phyloP scores from a whole-genome alignment of 2,797 vertebrate species.

The Anguilla megastoma region DNA sequence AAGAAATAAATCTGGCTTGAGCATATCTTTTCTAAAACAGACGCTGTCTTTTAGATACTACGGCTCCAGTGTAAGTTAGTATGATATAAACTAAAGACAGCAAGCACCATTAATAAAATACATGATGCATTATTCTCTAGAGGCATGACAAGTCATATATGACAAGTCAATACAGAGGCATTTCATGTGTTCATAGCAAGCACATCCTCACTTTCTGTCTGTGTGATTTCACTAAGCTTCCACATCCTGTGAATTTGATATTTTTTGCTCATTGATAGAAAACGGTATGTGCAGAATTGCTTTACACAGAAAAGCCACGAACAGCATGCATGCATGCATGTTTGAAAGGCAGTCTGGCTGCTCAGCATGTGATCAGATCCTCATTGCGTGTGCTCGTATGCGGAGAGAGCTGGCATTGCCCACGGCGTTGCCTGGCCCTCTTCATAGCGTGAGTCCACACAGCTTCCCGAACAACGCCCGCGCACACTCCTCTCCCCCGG shows the following conservation, averaged over 20 bases:
- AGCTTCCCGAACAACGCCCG: slow-evolving; percentile 10
- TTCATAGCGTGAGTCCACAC: neutral
- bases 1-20: neutral
- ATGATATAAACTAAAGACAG: neutral
- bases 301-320: neutral
- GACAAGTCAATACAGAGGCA: neutral
- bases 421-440: neutral
- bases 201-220: neutral
- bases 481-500: neutral
- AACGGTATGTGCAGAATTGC: neutral
- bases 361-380: neutral
- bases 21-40: neutral
- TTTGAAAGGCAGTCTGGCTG: neutral
- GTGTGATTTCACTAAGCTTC: neutral
- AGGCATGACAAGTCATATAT: neutral
- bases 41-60: neutral
- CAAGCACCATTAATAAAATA: neutral
- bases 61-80: neutral
- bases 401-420: neutral
- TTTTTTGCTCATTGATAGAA: neutral
- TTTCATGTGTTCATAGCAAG: neutral
- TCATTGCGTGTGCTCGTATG: neutral
- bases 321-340: neutral
- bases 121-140: neutral
- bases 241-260: neutral